Evolutionary conservation across 2,888 invertebrate genomes (phyloP), one percentile per base, ranked within the genome.

Genomic region (Aphidius colemani): DNA sequence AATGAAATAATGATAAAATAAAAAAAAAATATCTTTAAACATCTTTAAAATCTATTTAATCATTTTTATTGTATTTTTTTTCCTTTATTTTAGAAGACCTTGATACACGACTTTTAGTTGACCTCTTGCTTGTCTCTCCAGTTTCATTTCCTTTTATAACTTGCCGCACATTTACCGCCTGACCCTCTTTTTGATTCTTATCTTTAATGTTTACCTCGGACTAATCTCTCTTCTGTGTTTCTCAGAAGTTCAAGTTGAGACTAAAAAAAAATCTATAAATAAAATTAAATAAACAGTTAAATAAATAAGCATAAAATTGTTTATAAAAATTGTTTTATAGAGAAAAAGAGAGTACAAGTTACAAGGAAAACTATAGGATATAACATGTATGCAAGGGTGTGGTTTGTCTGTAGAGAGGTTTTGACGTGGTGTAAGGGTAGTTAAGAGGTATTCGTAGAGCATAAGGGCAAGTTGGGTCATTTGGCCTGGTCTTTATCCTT

Each of bases 371-470:
- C 48, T 58, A 41, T 40, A 50, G 53, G n/a, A 18, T 18, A 18
- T 18, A 18, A 50, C 61, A 51, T 57, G 58, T 53, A 53, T 46
- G 57, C 45, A 45, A 57, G 44, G 45, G 45, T 45, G 30, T 53
- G 59, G 60, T 51, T 44, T 40, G 46, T 43, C 45, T 43, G 59
- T 50, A 59, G 48, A 59, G 48, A 58, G 30, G 45, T 44, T n/a
- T 48, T 40, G 30, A 48, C 30, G 59, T 44, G 46, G 45, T 44
- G 55, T 45, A 48, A 49, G 58, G 63, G 55, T 43, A 48, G 63
- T 55, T 39, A 63, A 65, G 58, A 58, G 57, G 46, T 61, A 65
- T 63, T 58, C 58, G 63, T 61, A 61, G 65, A 65, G 61, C 55
- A 55, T 53, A 53, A 61, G 65, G 58, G 64, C 57, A 61, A 64